Base-by-base conservation (phyloP, 2,888 invertebrate species). In the Drosophila cracens region DNA sequence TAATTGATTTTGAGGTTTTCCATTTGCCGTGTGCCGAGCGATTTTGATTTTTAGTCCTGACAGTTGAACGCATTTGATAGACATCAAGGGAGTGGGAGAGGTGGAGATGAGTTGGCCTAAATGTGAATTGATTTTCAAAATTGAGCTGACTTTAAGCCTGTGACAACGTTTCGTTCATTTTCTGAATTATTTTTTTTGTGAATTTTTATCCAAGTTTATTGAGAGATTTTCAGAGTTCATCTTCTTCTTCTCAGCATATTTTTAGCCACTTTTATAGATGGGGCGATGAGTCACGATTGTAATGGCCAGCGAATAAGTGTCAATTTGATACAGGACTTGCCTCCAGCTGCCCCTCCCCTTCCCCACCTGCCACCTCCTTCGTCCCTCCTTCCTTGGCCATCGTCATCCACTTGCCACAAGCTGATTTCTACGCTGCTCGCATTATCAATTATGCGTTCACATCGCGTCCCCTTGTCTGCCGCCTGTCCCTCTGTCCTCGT, bases 371-470 rank as follows among this genome's bases (percentile, higher is more conserved):
- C 16, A 33, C 40, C 36, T 61, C 33, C 0, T 11, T 11, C 25
- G n/a, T 7, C 8, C 27, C 16, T 27, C n/a, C 2, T 31, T 21
- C 43, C 21, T 21, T 21, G 11, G 21, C 43, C 43, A 21, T 13
- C 43, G 43, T 29, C 27, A 27, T n/a, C 33, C 25, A 10, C 10
- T 34, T 25, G 11, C 38, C 57, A 31, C 31, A 57, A 34, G 21
- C 29, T 33, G 59, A 56, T 68, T 54, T 64, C 54, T 73, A 85
- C 77, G 83, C 85, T 62, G 54, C 68, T 83, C 73, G 89, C 83
- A 89, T 87, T 87, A 87, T 87, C 87, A 87, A 87, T 89, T 87
- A 87, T 89, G 89, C 89, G 89, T 89, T 74, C 65, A 76, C 83
- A 74, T 56, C 82, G 79, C 71, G 74, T 54, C 34, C 34, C 40